phyloP scores from a whole-genome alignment of 1,140 invertebrate genomes.

The Cyrtorhinus lividipennis region DNA sequence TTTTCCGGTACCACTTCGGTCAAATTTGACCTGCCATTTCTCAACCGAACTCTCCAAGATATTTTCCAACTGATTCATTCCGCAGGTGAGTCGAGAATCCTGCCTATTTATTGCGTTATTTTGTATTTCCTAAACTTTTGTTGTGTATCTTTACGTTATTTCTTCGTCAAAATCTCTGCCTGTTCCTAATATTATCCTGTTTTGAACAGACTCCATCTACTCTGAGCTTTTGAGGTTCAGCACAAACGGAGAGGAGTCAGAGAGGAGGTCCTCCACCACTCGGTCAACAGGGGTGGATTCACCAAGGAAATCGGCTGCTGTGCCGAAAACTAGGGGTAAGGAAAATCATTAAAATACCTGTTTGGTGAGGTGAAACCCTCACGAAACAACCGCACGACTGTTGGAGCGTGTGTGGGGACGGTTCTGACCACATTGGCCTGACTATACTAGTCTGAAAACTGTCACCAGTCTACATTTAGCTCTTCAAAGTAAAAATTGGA shows the following conservation, averaged over 20 bases:
- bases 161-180: no score
- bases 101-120: no score
- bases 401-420: no score
- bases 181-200: neutral
- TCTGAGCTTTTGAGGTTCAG: conserved; percentile 24
- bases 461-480: no score
- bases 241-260: conserved; percentile 11
- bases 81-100: conserved; percentile 16
- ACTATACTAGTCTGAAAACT: no score
- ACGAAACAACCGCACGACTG: no score
- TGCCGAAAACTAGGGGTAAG: neutral
- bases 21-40: neutral
- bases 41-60: neutral
- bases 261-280: conserved; percentile 11
- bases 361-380: no score
- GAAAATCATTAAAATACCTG: no score
- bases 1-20: neutral
- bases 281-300: neutral
- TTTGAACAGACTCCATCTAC: conserved; percentile 23
- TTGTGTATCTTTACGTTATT: no score
- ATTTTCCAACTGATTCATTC: neutral
- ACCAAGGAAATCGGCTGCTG: neutral
- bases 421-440: no score
- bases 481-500: no score
- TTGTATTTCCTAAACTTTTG: no score